phyloP scores from a whole-genome alignment of 2,888 invertebrate genomes.

The Tridacna gigas region DNA sequence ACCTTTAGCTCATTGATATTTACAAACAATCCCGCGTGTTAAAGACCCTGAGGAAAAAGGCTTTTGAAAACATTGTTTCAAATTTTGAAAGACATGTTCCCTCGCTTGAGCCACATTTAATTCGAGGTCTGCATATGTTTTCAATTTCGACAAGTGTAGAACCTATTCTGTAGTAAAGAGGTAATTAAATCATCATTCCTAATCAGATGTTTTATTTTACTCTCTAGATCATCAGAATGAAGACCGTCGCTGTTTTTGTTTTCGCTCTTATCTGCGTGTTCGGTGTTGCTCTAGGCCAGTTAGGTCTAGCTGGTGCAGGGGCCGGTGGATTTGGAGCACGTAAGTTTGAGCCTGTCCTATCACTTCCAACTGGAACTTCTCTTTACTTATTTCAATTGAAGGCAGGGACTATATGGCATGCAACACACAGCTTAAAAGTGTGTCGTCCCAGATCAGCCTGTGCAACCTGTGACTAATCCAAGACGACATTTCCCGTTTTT shows the following conservation, averaged over 20 bases:
- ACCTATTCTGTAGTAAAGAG: neutral
- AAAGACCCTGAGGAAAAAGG: too few species aligned
- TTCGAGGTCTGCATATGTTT: neutral
- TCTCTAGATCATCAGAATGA: neutral
- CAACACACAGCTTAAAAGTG: too few species aligned
- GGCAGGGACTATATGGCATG: too few species aligned
- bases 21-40: too few species aligned
- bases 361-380: too few species aligned
- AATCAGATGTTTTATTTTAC: neutral
- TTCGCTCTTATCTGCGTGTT: slow-evolving; percentile 22
- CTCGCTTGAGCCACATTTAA: neutral
- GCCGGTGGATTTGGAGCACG: neutral
- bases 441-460: too few species aligned
- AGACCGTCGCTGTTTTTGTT: neutral
- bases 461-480: too few species aligned
- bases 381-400: too few species aligned
- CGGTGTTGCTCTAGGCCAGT: slow-evolving; percentile 34
- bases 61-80: neutral
- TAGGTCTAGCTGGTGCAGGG: neutral
- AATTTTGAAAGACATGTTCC: neutral
- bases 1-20: too few species aligned
- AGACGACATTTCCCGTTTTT: too few species aligned
- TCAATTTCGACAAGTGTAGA: neutral
- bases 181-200: neutral
- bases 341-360: too few species aligned